Evolutionary conservation across 2,888 invertebrate genomes (phyloP), one percentile per base, ranked within the genome.

Genomic region (Tridacna crocea): DNA sequence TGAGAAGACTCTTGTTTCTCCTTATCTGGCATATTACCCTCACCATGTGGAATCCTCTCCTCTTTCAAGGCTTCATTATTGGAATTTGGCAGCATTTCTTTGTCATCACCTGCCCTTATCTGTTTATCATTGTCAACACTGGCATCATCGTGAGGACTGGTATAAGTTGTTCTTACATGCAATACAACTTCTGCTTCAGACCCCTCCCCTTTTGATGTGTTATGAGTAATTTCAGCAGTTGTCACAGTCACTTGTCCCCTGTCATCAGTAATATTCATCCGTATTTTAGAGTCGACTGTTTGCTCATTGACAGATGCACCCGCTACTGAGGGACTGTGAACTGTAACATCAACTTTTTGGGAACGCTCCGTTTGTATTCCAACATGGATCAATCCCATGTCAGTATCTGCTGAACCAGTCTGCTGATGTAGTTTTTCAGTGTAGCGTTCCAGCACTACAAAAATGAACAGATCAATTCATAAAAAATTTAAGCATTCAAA

Each of bases 111-210:
- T 19, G 46, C 27, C 58, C 19, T 63, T 27, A 26, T 11, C 12
- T 47, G 27, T 63, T 72, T 75, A 65, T 27, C 36, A 66, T 10
- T 46, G n/a, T 66, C 66, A 46, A 47, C 47, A 26, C 36, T 24
- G 1, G 13, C 47, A 22, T n/a, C 51, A 10, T 66, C 55, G 2
- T 47, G 10, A 8, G 0, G n/a, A 26, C 15, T 66, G 13, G 74
- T 46, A 58, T 84, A 84, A 13, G 85, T 72, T 47, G 89, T 89
- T 81, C 75, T 84, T 13, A 89, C 89, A 75, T 89, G 87, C 13
- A 89, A 76, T 0, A 87, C 84, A 24, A 88, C 65, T 47, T 82
- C 84, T 11, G 84, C 77, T 58, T 84, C 84, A 0, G 77, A 66
- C 8, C 80, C 82, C 10, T 80, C 80, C 10, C 68, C 75, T 11